A percentile compares a stretch with the other conserved stretches of the same genome.
Conservation (phyloP, 2,113 vertebrate genomes). For the Poecilia latipinna region DNA sequence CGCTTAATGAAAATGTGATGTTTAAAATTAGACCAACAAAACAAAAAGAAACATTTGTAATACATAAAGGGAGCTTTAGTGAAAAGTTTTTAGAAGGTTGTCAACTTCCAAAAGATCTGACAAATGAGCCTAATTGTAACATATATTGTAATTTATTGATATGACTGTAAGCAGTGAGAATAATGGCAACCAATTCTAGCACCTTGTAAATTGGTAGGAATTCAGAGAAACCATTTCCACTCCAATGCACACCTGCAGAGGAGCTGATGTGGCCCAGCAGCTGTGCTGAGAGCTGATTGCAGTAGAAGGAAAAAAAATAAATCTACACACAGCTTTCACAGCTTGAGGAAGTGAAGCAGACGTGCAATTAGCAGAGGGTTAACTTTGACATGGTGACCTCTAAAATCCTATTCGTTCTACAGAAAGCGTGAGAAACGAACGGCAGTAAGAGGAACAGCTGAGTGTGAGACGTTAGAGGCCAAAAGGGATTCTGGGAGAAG, state of each 20-base stretch:
- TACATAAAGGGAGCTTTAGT: too few relatives aligned
- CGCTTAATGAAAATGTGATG: too few relatives aligned
- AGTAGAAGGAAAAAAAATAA: conserved; percentile 20
- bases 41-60: too few relatives aligned
- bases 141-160: neutral
- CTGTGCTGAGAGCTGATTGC: conserved; percentile 9
- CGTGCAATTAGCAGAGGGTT: conserved; percentile 48
- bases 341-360: conserved; percentile 66
- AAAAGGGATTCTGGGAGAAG: neutral
- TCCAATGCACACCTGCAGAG: conserved; percentile 40
- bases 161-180: conserved; percentile 1
- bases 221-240: conserved; percentile 14
- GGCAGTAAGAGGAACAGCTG: neutral
- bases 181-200: neutral
- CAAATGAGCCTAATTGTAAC: too few relatives aligned
- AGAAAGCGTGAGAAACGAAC: conserved; percentile 21
- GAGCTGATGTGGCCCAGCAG: conserved; percentile 33
- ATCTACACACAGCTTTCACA: conserved; percentile 63
- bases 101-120: too few relatives aligned
- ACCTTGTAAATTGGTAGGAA: conserved; percentile 34
- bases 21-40: too few relatives aligned
- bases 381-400: conserved; percentile 8
- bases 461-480: neutral
- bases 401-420: conserved; percentile 49
- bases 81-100: too few relatives aligned